Base-by-base conservation (phyloP, 2,888 invertebrate genomes). In the Hypomecis punctinalis region DNA sequence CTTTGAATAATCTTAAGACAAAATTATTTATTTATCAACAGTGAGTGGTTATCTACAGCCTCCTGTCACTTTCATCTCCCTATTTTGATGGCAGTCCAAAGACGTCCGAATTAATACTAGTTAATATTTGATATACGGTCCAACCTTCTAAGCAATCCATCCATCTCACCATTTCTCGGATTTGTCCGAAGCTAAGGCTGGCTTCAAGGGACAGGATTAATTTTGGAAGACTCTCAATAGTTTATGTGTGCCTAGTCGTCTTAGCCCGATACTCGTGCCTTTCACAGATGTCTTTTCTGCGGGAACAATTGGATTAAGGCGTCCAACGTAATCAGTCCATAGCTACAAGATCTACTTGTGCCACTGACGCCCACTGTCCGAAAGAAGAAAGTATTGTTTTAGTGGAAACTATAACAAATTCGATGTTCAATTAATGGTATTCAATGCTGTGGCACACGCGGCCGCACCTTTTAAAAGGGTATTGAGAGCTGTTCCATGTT, bases 201-300 rank as follows among this genome's bases (percentile, higher is more conserved):
- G 23, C 54, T 59, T 59, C 55, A 64, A 64, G 55, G 45, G 63
- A 35, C 54, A 46, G 36, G 63, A 64, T 59, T 64, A 54, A 59
- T 64, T 55, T 55, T 23, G 45, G 39, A n/a, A 64, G 53, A 58
- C 54, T 56, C 39, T 37, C 39, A 39, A 23, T 49, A 43, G 54
- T 48, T 33, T 37, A 45, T 10, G 33, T 48, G 36, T 42, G 10
- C 10, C 0, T 23, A 10, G 39, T 39, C 39, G 6, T 6, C 37
- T 42, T 35, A 13, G 8, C 35, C 23, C 47, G 40, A 23, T 33
- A 49, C 23, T 23, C 23, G 23, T 35, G 10, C 42, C 57, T 39
- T 42, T 43, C 40, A 35, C 37, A 23, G 40, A 45, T 7, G 49
- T 52, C 45, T 37, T 23, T 43, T 39, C n/a, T 45, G 8, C 13